Conservation (phyloP, 2,797 vertebrate genomes). For the Arnoldichthys spilopterus region DNA sequence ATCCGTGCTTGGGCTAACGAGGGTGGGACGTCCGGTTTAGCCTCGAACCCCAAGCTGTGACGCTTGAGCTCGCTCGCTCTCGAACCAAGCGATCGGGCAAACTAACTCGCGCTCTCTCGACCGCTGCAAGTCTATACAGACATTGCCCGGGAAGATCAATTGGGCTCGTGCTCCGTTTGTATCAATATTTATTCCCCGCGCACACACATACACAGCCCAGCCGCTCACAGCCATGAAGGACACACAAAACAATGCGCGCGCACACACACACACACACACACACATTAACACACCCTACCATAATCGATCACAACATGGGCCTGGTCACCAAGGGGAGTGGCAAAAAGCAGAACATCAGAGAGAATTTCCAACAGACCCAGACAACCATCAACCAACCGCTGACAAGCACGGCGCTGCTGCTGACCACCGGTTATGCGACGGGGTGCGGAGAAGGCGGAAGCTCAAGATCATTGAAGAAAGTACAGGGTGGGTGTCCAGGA, state of each 20-base stretch:
- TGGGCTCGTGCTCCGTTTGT: constrained; percentile 75
- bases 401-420: background rate
- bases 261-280: constrained; percentile 54
- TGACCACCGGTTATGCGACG: too few relatives aligned
- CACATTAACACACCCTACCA: constrained; percentile 52
- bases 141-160: constrained; percentile 72
- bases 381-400: constrained; percentile 52
- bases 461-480: background rate
- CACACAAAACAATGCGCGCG: constrained; percentile 32
- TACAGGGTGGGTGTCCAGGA: background rate
- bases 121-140: constrained; percentile 43
- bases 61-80: constrained; percentile 16
- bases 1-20: constrained; percentile 42
- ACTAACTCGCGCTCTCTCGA: constrained; percentile 24
- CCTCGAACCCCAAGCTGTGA: constrained; percentile 42
- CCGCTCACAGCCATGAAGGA: constrained; percentile 50
- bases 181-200: constrained; percentile 84
- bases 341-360: constrained; percentile 59
- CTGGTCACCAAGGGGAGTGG: constrained; percentile 67
- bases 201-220: constrained; percentile 60
- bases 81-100: constrained; percentile 14
- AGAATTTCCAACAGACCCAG: constrained; percentile 61
- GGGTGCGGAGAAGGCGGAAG: too few relatives aligned
- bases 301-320: constrained; percentile 73
- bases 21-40: constrained; percentile 32